Evolutionary conservation across 37 sponge, comb jelly and placozoan genomes (phyloP), one percentile per base, ranked within the genome.

Genomic region (Halisarca cf. caerulea): DNA sequence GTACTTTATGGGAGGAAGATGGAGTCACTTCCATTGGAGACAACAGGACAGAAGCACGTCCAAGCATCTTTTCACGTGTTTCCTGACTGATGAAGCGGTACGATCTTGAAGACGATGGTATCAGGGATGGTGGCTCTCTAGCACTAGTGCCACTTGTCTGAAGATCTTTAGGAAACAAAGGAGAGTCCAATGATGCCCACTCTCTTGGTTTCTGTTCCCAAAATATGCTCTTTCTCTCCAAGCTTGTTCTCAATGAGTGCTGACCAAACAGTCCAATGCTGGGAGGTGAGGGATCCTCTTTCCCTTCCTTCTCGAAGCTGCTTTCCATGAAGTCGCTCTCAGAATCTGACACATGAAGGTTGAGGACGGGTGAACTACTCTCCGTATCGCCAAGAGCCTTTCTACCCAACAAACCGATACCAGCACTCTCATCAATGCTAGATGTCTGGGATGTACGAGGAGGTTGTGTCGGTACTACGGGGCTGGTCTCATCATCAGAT

Each of bases 31-130:
- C 18, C 6, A 37, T 23, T 36, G 45, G 25, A 24, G 44, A 4
- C 1, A 21, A 3, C 1, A 18, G 1, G 21, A n/a, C 44, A 41
- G 42, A 36, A 44, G 0, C 2, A 23, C 44, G 45, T 1, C 44
- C 36, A 20, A 74, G 43, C 42, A 74, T 44, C 42, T 9, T 74
- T 25, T 74, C 77, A 21, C 77, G 1, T n/a, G 36, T 24, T 24
- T 39, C 77, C 44, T 74, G 42, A 41, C 45, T 44, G 77, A 74
- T 40, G 77, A 74, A 74, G 44, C 45, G 77, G 6, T 74, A 74
- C 38, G 77, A 25, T 44, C 42, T 74, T 44, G 6, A 23, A 7
- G 64, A 62, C 11, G 9, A 6, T 14, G 51, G 51, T 11, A 47
- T 47, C 9, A 47, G 51, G 51, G 51, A 11, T 62, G 64, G 15